A percentile compares a stretch with the other conserved stretches of the same genome.
Evolutionary conservation across 2,888 invertebrate species (phyloP).

Genomic region (Antheraea yamamai): DNA sequence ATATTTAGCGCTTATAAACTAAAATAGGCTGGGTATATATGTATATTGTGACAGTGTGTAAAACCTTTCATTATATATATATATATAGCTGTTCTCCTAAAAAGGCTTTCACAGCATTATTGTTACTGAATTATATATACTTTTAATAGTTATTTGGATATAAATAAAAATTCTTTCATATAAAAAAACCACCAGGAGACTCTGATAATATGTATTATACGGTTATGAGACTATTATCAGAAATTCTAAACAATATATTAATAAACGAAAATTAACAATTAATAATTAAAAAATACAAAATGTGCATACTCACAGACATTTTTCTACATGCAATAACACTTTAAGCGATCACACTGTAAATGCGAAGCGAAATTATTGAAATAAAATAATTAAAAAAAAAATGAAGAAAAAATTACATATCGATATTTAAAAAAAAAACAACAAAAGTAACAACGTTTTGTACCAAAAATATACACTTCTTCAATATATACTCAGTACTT

Average conservation of each 20-base stretch:
- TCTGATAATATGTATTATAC: conserved; percentile 21
- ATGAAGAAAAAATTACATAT: conserved; percentile 19
- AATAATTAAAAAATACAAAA: conserved; percentile 64
- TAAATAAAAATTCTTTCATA: conserved; percentile 12
- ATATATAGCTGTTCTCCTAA: not conserved
- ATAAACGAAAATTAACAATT: conserved; percentile 31
- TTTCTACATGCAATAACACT: conserved; percentile 77
- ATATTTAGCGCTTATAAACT: not conserved
- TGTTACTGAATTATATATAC: not conserved
- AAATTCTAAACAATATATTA: conserved; percentile 48
- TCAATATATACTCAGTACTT: conserved; percentile 71
- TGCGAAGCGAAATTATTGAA: conserved; percentile 69
- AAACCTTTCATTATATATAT: not conserved
- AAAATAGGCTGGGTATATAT: not conserved
- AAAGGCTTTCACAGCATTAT: not conserved
- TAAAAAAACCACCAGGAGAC: conserved; percentile 16
- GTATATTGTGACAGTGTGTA: not conserved
- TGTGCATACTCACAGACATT: conserved; percentile 80
- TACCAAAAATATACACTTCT: conserved; percentile 67
- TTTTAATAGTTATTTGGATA: not conserved
- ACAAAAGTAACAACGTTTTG: conserved; percentile 69
- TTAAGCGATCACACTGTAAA: conserved; percentile 79
- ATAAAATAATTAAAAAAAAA: conserved; percentile 14
- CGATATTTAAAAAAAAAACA: conserved; percentile 54
- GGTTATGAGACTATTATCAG: conserved; percentile 46